Evolutionary conservation across 2,113 vertebrate species (phyloP).

Genomic region (Cyprinus carpio): DNA sequence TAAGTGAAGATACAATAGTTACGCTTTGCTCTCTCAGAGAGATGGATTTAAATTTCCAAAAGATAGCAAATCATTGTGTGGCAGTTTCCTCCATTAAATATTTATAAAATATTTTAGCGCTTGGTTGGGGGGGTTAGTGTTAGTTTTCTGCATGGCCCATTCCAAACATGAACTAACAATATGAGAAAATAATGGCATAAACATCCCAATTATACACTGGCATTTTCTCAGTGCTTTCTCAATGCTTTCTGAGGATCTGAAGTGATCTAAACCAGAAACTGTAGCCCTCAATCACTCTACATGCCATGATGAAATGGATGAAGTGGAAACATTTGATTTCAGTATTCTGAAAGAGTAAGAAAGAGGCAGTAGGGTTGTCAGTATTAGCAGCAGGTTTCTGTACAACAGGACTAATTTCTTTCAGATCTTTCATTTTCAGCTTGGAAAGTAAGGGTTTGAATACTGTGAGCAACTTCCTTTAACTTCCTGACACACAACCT

Average conservation of each 20-base stretch:
- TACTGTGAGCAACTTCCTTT: not conserved
- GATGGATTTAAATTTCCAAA: slow-evolving; percentile 36
- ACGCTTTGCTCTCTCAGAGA: slow-evolving; percentile 16
- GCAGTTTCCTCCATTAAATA: slow-evolving; percentile 71
- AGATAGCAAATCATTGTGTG: slow-evolving; percentile 43
- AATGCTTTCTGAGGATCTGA: not conserved
- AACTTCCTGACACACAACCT: not conserved
- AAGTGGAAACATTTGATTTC: not conserved
- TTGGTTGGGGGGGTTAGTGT: no score
- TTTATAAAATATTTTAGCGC: slow-evolving; percentile 63
- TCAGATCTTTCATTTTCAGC: not conserved
- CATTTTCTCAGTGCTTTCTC: not conserved
- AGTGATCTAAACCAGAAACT: not conserved
- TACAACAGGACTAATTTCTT: not conserved
- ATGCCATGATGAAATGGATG: not conserved
- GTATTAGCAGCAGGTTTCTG: slow-evolving; percentile 15
- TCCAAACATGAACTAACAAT: not conserved
- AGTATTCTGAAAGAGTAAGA: slow-evolving; percentile 4
- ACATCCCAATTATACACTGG: not conserved
- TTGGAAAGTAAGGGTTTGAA: not conserved
- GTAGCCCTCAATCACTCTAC: not conserved
- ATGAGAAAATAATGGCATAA: slow-evolving; percentile 11
- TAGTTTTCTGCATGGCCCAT: not conserved
- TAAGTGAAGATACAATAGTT: not conserved
- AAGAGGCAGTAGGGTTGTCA: slow-evolving; percentile 28